Base-by-base conservation (phyloP, 2,888 invertebrate species). In the Lasioglossum leucozonium region DNA sequence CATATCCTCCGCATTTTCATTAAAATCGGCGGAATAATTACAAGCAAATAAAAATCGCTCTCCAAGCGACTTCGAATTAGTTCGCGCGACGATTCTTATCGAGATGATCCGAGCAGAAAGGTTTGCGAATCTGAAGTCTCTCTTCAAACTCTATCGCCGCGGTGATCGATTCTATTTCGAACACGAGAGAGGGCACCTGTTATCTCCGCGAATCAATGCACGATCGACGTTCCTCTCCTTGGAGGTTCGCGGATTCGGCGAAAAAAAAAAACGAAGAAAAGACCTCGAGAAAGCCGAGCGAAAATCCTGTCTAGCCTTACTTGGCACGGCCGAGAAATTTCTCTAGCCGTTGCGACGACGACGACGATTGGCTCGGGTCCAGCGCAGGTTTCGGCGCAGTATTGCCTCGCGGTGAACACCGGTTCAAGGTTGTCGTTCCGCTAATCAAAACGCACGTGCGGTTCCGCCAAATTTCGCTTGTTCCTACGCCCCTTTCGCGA, bases 351-450 rank as follows among this genome's bases (percentile, higher is more conserved):
- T 47, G 47, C 55, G 77, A 80, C 73, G 82, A 81, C 65, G 75
- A 51, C 72, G 76, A 75, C 79, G 80, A 90, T 87, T 90, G 90
- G 90, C 90, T 73, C 44, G 71, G 10, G 69, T 88, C 88, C 90
- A 90, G 86, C 79, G 72, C 73, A 76, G 37, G 37, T 82, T 78
- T 79, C 84, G 78, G 55, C 77, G 80, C 78, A 85, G 83, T 79
- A 86, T 72, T 40, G 72, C 81, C 18, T 26, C 37, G 67, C 67
- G 55, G 55, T 55, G n/a, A 55, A 55, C 75, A 58, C 76, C 81
- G 82, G 86, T 87, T 88, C 90, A 90, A 87, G 90, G 87, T 82
- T 82, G 84, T 37, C 76, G 44, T 65, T 77, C 69, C 58, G 74
- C 78, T 73, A 83, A 79, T 79, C 67, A 37, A 62, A 30, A 67